phyloP scores from a whole-genome alignment of 1,140 invertebrate species.

The Reticulitermes speratus region DNA sequence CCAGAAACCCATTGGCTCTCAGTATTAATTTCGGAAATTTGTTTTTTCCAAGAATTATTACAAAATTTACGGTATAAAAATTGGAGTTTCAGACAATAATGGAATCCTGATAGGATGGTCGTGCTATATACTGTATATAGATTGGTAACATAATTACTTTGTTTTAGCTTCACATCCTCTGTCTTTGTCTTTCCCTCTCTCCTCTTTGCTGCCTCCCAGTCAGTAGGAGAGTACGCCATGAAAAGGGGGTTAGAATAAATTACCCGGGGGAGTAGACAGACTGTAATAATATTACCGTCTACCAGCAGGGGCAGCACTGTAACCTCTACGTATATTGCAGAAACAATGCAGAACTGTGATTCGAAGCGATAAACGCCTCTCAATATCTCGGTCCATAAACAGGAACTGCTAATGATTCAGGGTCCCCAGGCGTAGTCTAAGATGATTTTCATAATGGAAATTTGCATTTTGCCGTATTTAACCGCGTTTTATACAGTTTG shows the following conservation, averaged over 20 bases:
- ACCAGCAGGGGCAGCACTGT: slow-evolving; percentile 5
- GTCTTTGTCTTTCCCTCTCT: slow-evolving; percentile 27
- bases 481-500: too few relatives aligned
- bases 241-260: not conserved
- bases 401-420: not conserved
- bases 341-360: not conserved
- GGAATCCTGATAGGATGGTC: not conserved
- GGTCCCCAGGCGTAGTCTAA: too few relatives aligned
- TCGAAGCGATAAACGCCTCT: not conserved
- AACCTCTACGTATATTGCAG: not conserved
- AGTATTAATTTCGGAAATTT: too few relatives aligned
- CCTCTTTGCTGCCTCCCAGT: not conserved
- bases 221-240: not conserved
- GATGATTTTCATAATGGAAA: too few relatives aligned
- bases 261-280: not conserved
- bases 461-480: too few relatives aligned
- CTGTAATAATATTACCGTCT: slow-evolving; percentile 16
- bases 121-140: slow-evolving; percentile 14
- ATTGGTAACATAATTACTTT: slow-evolving; percentile 31
- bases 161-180: slow-evolving; percentile 27
- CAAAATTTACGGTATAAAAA: too few relatives aligned
- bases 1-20: too few relatives aligned
- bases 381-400: not conserved
- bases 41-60: too few relatives aligned
- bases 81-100: not conserved